These are phyloP conservation scores for Aleadryas rufinucha DNA, from an alignment of 2,113 vertebrate genomes.

Conservation along the genomic window DNA sequence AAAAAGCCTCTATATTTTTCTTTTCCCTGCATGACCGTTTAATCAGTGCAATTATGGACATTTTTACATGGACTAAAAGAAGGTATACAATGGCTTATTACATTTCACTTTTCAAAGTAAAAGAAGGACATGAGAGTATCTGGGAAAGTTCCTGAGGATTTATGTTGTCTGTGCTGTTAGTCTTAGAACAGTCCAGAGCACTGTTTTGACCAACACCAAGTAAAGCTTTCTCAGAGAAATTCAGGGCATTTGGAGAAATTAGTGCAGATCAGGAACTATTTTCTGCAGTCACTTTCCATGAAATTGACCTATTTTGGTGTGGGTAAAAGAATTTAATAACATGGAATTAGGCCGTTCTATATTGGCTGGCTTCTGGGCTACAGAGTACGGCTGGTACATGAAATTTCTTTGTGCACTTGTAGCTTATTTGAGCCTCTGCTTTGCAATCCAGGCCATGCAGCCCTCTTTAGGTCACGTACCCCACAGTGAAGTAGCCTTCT, in stretches of 20 bases:
- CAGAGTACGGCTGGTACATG: background rate
- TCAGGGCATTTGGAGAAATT: background rate
- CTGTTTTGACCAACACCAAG: background rate
- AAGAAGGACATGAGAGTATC: background rate
- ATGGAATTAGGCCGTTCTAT: slow-evolving; percentile 11
- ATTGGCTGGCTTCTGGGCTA: background rate
- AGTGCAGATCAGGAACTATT: background rate
- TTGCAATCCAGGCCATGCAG: background rate
- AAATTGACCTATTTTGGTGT: slow-evolving; percentile 14
- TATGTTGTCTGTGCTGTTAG: rapidly evolving
- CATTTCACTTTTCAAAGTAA: background rate
- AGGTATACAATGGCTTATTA: background rate
- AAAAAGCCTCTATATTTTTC: background rate
- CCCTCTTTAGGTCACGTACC: background rate
- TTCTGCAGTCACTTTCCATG: background rate
- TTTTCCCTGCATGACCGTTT: background rate
- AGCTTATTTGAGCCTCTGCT: background rate
- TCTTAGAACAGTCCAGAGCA: background rate
- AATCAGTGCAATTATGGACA: background rate
- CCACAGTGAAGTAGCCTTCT: background rate
- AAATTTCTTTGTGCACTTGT: background rate
- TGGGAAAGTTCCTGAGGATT: background rate
- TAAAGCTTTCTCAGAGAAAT: background rate
- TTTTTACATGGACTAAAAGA: background rate
- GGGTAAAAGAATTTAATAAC: background rate